Base-by-base conservation (phyloP, 2,113 vertebrate genomes). In the Nanorana parkeri region DNA sequence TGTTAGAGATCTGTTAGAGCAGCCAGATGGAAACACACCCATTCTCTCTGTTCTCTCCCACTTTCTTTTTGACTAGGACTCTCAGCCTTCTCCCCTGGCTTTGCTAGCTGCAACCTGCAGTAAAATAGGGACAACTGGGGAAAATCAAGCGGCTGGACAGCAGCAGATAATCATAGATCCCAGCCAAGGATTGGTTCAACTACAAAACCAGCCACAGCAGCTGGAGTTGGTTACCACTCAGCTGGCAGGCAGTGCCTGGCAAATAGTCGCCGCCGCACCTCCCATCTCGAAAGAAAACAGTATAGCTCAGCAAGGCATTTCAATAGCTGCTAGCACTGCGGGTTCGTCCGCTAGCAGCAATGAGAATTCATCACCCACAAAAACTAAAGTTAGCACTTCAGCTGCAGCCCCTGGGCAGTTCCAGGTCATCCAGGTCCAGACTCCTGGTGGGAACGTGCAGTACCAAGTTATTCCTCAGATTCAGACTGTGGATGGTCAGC, bases 401-500 rank as follows among this genome's bases (percentile, higher is more conserved):
- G 91, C 92, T 36, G 17, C 87, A n/a, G 87, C 86, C 5, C 90
- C 93, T 41, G 91, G 91, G 80, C 95, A 99, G 65, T 98, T 96
- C 88, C 97, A 98, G 86, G 97, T 99, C 81, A 96, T 99, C 87
- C 98, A 98, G 92, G 92, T 99, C 67, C 95, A 97, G 84, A 99
- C 92, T 88, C 92, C 96, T 0, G 87, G 95, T 0, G 95, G 96
- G 23, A 96, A 93, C 47, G 94, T 99, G 52, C 98, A 99, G 87
- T 99, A 99, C 86, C 98, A 99, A 92, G 96, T 99, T 84, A 97
- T 99, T 86, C 97, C 98, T n/a, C 98, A 99, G 85, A 91, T 99
- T 87, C 98, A 99, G 90, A 95, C 98, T 11, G 92, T 96, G 1
- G 98, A 99, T 87, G 95, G 97, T 83, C 97, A 98, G 90, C 97